These are phyloP conservation scores for Hyles lineata DNA, from an alignment of 2,888 invertebrate genomes.

Conservation along the genomic window DNA sequence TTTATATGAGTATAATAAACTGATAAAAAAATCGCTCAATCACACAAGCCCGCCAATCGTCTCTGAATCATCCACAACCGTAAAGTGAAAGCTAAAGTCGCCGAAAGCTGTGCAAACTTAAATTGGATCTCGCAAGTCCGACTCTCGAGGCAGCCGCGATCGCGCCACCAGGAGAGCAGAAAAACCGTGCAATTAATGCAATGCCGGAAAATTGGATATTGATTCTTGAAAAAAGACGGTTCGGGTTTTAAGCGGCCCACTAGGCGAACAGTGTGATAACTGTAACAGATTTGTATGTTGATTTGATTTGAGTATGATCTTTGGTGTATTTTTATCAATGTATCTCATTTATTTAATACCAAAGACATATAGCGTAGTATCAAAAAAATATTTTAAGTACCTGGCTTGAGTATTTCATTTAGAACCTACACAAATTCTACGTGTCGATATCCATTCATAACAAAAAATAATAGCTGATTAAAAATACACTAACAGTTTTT, in stretches of 20 bases:
- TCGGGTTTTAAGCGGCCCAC: background rate
- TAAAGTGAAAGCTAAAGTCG: constrained; percentile 52
- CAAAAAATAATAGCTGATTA: too few species aligned
- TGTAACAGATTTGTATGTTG: too few species aligned
- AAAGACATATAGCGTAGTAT: too few species aligned
- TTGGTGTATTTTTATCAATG: too few species aligned
- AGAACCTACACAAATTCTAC: too few species aligned
- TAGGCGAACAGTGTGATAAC: background rate
- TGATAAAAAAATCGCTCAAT: background rate
- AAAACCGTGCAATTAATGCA: constrained; percentile 59
- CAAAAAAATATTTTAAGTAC: too few species aligned
- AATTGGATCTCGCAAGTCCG: constrained; percentile 64
- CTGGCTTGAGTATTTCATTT: too few species aligned
- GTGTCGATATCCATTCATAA: too few species aligned
- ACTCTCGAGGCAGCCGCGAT: constrained; percentile 28
- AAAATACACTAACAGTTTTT: too few species aligned
- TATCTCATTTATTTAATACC: too few species aligned
- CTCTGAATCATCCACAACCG: constrained; percentile 40
- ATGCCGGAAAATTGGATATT: constrained; percentile 50
- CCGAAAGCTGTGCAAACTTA: constrained; percentile 69
- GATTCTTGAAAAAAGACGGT: constrained; percentile 38
- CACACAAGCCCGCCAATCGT: constrained; percentile 31
- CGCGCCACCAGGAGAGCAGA: constrained; percentile 44
- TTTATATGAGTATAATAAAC: background rate
- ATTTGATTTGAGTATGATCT: too few species aligned